Percentiles rank a stretch among this genome's conserved stretches.
These are phyloP conservation scores for Brienomyrus longianalis DNA, from an alignment of 2,113 vertebrate genomes.

Conservation along the genomic window DNA sequence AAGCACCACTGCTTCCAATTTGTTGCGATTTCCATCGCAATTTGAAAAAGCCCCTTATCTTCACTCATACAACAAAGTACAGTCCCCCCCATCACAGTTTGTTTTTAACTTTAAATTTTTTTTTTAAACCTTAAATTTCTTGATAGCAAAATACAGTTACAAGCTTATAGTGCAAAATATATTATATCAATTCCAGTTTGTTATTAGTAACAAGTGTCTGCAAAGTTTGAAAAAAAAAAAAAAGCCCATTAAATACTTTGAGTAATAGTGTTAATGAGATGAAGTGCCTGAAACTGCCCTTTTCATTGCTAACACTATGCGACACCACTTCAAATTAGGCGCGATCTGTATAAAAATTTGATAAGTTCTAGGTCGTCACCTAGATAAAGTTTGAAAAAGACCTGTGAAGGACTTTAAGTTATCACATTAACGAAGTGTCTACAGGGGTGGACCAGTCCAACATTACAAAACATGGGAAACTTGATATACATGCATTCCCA, in stretches of 20 bases:
- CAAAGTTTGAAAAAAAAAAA: background rate
- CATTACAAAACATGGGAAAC: background rate
- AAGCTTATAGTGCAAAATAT: background rate
- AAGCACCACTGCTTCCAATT: background rate
- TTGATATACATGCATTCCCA: background rate
- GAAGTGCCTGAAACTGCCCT: background rate
- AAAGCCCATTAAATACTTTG: background rate
- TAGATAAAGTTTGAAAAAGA: background rate
- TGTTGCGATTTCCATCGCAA: background rate
- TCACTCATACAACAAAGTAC: background rate
- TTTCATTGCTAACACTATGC: background rate
- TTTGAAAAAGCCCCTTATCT: background rate
- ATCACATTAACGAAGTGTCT: background rate
- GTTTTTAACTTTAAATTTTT: no score
- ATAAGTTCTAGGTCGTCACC: no score
- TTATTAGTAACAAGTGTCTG: background rate
- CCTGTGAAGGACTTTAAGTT: background rate
- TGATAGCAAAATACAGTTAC: no score
- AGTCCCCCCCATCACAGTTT: background rate
- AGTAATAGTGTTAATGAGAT: background rate
- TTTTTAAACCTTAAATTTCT: no score
- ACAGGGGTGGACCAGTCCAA: background rate
- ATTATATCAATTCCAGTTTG: background rate
- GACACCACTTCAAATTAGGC: background rate
- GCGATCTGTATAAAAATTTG: background rate